phyloP scores from a whole-genome alignment of 1,140 invertebrate species.

The Drosophila saltans region DNA sequence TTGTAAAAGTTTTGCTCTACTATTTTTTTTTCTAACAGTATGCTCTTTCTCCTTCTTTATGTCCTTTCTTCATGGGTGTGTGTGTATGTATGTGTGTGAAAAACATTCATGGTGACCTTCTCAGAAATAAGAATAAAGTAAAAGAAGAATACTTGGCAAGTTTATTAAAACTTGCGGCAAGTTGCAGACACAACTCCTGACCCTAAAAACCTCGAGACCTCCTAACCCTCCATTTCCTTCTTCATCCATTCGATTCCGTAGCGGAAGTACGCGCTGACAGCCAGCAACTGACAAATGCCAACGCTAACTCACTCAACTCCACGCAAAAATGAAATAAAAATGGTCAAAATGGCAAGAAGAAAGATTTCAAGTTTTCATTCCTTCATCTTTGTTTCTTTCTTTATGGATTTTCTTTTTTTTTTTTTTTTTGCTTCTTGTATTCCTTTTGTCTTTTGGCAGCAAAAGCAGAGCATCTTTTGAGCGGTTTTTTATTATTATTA shows the following conservation, averaged over 20 bases:
- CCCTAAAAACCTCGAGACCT: not conserved
- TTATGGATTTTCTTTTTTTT: not conserved
- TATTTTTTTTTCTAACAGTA: not conserved
- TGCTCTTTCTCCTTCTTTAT: not conserved
- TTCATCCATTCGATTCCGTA: constrained; percentile 8
- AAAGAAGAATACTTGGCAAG: constrained; percentile 62
- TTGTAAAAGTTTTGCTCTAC: constrained; percentile 54
- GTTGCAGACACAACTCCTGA: constrained; percentile 50
- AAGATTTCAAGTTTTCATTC: constrained; percentile 52
- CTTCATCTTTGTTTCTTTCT: constrained; percentile 10
- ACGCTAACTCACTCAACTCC: constrained; percentile 75
- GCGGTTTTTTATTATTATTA: constrained; percentile 74
- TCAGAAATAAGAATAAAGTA: constrained; percentile 31
- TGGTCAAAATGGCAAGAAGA: constrained; percentile 48
- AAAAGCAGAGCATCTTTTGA: constrained; percentile 43
- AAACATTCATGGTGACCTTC: constrained; percentile 51
- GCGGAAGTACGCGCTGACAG: constrained; percentile 69
- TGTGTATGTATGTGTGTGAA: constrained; percentile 17
- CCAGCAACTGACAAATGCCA: constrained; percentile 76
- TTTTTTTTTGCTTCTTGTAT: constrained; percentile 37
- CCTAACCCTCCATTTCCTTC: not conserved
- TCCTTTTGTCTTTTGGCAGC: constrained; percentile 49
- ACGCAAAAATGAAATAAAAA: constrained; percentile 67
- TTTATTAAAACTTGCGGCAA: constrained; percentile 75
- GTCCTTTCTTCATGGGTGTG: too few species aligned